Evolutionary conservation across 2,113 vertebrate species (phyloP).

Genomic region (Macaca nemestrina): DNA sequence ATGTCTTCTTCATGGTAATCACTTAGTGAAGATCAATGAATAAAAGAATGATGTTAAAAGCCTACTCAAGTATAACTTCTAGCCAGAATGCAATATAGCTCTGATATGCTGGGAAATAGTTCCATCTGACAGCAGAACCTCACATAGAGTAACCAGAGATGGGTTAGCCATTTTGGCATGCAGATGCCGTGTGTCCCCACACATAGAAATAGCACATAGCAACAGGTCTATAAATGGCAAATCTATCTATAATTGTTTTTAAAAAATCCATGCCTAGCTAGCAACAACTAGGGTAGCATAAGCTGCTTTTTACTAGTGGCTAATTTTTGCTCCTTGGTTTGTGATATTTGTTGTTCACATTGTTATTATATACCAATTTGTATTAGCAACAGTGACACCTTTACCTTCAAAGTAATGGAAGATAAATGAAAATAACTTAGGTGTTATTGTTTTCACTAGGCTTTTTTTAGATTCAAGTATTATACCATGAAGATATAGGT

Average conservation of each 20-base stretch:
- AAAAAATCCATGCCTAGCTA: background rate
- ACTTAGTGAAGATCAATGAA: background rate
- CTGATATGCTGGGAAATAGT: background rate
- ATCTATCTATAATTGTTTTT: background rate
- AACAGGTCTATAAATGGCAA: conserved; percentile 34
- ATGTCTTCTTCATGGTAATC: background rate
- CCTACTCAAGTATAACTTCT: background rate
- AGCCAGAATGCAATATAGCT: background rate
- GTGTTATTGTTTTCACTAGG: background rate
- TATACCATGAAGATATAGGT: background rate
- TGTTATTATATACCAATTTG: background rate
- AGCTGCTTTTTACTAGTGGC: background rate
- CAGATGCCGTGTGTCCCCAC: background rate
- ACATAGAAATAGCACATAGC: background rate
- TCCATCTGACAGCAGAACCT: background rate
- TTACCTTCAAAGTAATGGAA: conserved; percentile 29
- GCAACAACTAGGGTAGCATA: background rate
- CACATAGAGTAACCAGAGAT: background rate
- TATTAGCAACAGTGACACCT: background rate
- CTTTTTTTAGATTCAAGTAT: background rate
- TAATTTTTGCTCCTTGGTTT: background rate
- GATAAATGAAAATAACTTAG: conserved; percentile 39
- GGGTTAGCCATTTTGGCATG: background rate
- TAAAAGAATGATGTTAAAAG: background rate
- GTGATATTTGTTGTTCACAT: background rate